phyloP scores from a whole-genome alignment of 2,888 invertebrate species.

The Empis stercorea region DNA sequence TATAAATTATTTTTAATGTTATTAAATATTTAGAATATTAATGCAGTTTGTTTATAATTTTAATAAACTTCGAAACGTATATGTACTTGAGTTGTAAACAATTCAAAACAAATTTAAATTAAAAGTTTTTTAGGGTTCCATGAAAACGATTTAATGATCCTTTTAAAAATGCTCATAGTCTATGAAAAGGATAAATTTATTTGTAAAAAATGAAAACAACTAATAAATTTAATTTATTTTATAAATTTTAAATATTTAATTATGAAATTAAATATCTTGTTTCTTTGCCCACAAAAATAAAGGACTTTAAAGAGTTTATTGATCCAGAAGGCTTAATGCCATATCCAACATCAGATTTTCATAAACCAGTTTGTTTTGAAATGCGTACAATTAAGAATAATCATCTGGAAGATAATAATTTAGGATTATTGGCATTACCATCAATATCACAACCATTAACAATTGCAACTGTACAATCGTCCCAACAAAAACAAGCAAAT shows the following conservation, averaged over 20 bases:
- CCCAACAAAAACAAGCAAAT: conserved; percentile 11
- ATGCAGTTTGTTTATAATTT: too few relatives aligned
- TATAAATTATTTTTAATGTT: too few relatives aligned
- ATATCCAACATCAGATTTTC: conserved; percentile 70
- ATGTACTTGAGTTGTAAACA: not conserved
- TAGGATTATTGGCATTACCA: conserved; percentile 20
- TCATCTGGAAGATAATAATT: conserved; percentile 19
- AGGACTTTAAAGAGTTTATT: conserved; percentile 85
- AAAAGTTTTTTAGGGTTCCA: not conserved
- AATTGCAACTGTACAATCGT: conserved; percentile 10
- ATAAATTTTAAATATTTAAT: conserved; percentile 1
- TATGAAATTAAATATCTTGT: conserved; percentile 20
- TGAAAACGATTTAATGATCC: too few relatives aligned
- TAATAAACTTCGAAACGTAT: too few relatives aligned
- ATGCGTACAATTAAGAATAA: conserved; percentile 46
- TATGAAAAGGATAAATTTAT: too few relatives aligned
- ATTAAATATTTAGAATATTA: too few relatives aligned
- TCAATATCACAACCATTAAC: conserved; percentile 15
- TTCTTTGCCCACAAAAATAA: too few relatives aligned
- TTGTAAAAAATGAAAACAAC: too few relatives aligned
- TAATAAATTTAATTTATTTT: not conserved
- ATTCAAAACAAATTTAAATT: not conserved
- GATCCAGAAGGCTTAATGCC: conserved; percentile 85
- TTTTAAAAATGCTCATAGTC: too few relatives aligned
- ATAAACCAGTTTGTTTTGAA: conserved; percentile 70